These are phyloP conservation scores for Chelmon rostratus DNA, from an alignment of 2,797 vertebrate species.

Conservation along the genomic window DNA sequence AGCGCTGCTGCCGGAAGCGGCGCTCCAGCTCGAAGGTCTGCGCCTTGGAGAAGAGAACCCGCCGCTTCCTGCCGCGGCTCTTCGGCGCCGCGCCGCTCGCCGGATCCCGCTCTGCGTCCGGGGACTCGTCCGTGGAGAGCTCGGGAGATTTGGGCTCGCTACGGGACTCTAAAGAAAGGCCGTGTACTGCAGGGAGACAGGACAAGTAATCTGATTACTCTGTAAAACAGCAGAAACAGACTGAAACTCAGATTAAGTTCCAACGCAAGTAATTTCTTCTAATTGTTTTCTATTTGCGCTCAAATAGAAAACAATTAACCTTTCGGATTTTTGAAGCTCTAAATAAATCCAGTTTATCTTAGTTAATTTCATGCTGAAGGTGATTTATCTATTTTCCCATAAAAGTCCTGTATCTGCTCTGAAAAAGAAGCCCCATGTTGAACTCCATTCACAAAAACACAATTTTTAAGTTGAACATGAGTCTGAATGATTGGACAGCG, in stretches of 20 bases:
- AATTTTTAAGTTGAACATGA: background rate
- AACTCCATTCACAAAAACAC: background rate
- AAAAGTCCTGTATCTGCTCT: background rate
- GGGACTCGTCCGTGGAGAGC: constrained; percentile 88
- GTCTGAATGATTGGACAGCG: background rate
- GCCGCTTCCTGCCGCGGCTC: constrained; percentile 81
- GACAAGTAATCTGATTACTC: constrained; percentile 45
- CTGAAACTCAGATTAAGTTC: too few species aligned
- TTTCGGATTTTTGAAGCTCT: background rate
- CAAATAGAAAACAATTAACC: background rate
- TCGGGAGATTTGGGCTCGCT: constrained; percentile 86
- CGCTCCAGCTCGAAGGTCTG: constrained; percentile 94
- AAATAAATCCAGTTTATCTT: background rate
- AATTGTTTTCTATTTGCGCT: too few species aligned
- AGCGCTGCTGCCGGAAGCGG: constrained; percentile 93
- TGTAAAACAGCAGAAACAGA: background rate
- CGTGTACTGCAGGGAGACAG: constrained; percentile 81
- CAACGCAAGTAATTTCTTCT: background rate
- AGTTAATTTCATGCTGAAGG: background rate
- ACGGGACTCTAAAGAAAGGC: constrained; percentile 81
- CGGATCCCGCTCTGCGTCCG: constrained; percentile 86
- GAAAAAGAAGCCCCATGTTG: background rate
- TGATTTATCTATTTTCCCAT: background rate
- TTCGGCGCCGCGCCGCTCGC: constrained; percentile 82
- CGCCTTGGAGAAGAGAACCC: constrained; percentile 94